phyloP scores from a whole-genome alignment of 2,797 vertebrate genomes.

The Peromyscus attwateri region DNA sequence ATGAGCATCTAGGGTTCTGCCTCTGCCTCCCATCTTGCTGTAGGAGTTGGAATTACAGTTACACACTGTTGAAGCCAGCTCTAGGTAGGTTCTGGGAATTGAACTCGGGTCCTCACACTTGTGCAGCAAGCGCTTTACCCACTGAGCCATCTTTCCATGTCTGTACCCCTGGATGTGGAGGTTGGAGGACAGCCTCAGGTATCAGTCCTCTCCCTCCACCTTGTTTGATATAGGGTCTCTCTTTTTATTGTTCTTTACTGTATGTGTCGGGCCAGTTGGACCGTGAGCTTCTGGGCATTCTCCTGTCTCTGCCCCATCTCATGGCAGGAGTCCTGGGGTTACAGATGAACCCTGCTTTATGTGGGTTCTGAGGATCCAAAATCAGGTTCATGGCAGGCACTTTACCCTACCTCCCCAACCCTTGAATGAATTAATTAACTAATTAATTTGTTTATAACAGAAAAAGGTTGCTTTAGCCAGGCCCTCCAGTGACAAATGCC shows the following conservation, averaged over 20 bases:
- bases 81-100: not conserved
- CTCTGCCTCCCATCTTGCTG: not conserved
- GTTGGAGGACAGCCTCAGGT: not conserved
- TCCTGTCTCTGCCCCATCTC: not conserved
- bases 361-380: not conserved
- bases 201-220: not conserved
- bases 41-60: not conserved
- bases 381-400: not conserved
- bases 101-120: not conserved
- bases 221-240: not conserved
- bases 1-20: not conserved
- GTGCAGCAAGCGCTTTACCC: not conserved
- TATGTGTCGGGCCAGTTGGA: not conserved
- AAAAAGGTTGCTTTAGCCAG: not conserved
- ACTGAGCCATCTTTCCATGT: not conserved
- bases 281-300: not conserved
- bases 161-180: not conserved
- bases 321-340: not conserved
- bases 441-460: not conserved
- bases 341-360: not conserved
- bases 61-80: not conserved
- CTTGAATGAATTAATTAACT: not conserved
- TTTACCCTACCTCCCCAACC: not conserved
- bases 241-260: not conserved
- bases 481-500: not conserved